Percentiles rank a stretch among this genome's conserved stretches.
phyloP scores from a whole-genome alignment of 2,113 vertebrate genomes.

The Sarotherodon lohbergeri region DNA sequence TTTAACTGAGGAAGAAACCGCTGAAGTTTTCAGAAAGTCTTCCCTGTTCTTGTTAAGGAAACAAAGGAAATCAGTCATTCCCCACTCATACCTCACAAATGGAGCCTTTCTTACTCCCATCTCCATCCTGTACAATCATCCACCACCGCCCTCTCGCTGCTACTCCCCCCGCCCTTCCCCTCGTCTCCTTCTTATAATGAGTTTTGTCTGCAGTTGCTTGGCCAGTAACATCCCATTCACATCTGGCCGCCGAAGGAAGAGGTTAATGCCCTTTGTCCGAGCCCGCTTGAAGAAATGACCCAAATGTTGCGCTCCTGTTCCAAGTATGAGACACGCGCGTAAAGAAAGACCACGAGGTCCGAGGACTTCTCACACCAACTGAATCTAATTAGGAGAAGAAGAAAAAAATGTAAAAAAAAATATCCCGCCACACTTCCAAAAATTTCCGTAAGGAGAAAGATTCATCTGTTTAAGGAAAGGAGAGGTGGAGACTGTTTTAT shows the following conservation, averaged over 20 bases:
- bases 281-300: conserved; percentile 35
- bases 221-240: conserved; percentile 46
- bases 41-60: neutral
- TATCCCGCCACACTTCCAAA: conserved; percentile 18
- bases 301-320: conserved; percentile 37
- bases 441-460: conserved; percentile 25
- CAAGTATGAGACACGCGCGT: conserved; percentile 38
- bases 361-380: conserved; percentile 1
- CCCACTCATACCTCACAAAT: neutral
- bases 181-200: conserved; percentile 47
- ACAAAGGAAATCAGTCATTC: neutral
- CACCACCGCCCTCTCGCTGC: neutral
- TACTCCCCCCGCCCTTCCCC: neutral
- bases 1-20: neutral
- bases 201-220: conserved; percentile 55
- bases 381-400: neutral
- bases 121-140: conserved; percentile 38
- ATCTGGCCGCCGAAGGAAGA: conserved; percentile 54
- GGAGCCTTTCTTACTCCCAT: neutral
- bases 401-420: neutral
- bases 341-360: neutral
- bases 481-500: conserved; percentile 6
- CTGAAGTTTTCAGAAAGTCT: neutral
- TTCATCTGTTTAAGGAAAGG: conserved; percentile 32
- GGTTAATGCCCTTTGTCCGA: conserved; percentile 53